Percentiles rank a stretch among this genome's conserved stretches.
Evolutionary conservation across 2,113 vertebrate species (phyloP).

Genomic region (Antennarius striatus): DNA sequence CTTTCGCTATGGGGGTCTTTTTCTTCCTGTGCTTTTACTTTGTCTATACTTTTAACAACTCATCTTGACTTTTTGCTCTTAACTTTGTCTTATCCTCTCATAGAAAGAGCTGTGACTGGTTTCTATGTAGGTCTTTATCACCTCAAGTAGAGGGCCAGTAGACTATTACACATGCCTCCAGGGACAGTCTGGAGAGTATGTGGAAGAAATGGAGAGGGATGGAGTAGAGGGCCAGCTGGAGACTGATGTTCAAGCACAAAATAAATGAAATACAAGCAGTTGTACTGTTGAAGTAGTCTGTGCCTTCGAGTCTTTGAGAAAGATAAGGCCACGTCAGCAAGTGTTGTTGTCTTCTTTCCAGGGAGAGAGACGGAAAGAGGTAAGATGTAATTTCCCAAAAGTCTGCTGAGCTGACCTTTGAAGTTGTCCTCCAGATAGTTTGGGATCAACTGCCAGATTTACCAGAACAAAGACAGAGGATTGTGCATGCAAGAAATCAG

Average conservation of each 20-base stretch:
- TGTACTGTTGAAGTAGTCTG: constrained; percentile 50
- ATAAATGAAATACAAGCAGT: constrained; percentile 68
- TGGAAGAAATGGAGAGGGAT: constrained; percentile 23
- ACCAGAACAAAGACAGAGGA: constrained; percentile 32
- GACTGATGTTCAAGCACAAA: constrained; percentile 56
- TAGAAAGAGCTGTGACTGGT: constrained; percentile 49
- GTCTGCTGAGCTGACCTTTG: constrained; percentile 73
- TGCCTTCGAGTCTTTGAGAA: constrained; percentile 66
- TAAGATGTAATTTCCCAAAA: constrained; percentile 37
- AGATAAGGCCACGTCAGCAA: constrained; percentile 75
- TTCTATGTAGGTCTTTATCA: constrained; percentile 61
- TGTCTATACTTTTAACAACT: constrained; percentile 50
- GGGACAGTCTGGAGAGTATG: constrained; percentile 36
- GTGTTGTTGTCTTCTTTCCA: constrained; percentile 64
- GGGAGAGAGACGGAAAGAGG: constrained; percentile 21
- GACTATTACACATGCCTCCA: constrained; percentile 61
- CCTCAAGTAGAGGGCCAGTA: constrained; percentile 41
- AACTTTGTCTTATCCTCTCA: constrained; percentile 42
- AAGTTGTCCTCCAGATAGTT: constrained; percentile 65
- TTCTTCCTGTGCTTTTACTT: constrained; percentile 47
- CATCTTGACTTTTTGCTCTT: constrained; percentile 37
- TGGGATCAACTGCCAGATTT: constrained; percentile 69
- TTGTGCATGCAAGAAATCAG: constrained; percentile 27
- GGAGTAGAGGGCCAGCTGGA: constrained; percentile 27
- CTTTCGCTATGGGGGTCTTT: constrained; percentile 35